Evolutionary conservation across 2,888 invertebrate genomes (phyloP), one percentile per base, ranked within the genome.

Genomic region (Palloptera scutellata): DNA sequence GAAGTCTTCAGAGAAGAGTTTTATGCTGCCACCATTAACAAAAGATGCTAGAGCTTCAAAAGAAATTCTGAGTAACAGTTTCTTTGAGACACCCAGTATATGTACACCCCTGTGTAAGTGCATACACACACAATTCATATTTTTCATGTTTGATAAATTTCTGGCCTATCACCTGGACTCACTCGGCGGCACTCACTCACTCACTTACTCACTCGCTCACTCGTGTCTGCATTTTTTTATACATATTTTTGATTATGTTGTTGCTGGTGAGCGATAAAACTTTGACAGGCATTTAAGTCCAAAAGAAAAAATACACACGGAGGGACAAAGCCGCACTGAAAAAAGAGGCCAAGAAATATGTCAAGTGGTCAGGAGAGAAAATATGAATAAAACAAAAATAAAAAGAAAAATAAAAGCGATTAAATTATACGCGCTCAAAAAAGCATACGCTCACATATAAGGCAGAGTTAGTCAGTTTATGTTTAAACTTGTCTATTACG

Each of bases 241-340:
- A 17, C 42, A 43, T 42, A 55, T 66, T 67, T 64, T 67, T 71
- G 71, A 71, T 71, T 71, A 71, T 69, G 71, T 71, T 71, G 71
- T 71, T 63, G 71, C 71, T 71, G 60, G 45, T 48, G 48, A n/a
- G 48, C 15, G 67, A 69, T 72, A 72, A 72, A 68, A 69, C 66
- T 70, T 72, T 72, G 72, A 72, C 72, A 72, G 66, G 59, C 70
- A 69, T 69, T 72, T 70, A 58, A 70, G 65, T 8, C 13, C 13
- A n/a, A 57, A 40, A 41, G 5, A 57, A 41, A 57, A 15, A 13
- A 41, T 40, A 41, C 11, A 41, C 20, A 57, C 30, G 30, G 57
- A n/a, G 57, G 40, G 19, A 19, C 30, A 48, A 20, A 45, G 51
- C 30, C 48, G 30, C n/a, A 51, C 48, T 10, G 5, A 40, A 55